Percentiles rank a stretch among this genome's conserved stretches.
Conservation (phyloP, 2,888 invertebrate genomes). For the Lithophane socia region DNA sequence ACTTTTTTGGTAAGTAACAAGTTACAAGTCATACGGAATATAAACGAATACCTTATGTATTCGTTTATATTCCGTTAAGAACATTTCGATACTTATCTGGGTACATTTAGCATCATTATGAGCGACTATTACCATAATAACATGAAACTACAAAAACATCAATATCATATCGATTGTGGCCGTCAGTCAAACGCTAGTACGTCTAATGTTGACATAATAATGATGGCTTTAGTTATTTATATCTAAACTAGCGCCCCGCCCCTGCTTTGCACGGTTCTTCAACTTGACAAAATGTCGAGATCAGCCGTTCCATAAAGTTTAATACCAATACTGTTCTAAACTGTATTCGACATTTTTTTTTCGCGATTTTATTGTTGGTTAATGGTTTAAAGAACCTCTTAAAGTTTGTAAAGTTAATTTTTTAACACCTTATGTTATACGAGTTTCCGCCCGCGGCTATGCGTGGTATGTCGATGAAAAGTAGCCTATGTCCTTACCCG, state of each 20-base stretch:
- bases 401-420: no score
- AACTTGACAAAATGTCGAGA: neutral
- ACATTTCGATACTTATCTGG: conserved; percentile 15
- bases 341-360: no score
- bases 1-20: neutral
- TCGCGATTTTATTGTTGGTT: no score
- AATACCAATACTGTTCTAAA: no score
- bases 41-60: no score
- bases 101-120: conserved; percentile 2
- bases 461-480: no score
- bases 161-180: conserved; percentile 21
- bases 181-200: neutral
- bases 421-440: no score
- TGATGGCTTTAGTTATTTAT: conserved; percentile 12
- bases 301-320: no score
- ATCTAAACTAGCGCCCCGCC: neutral
- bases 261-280: neutral
- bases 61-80: neutral
- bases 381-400: no score
- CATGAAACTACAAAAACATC: conserved; percentile 21
- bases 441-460: no score
- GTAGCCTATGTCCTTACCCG: no score
- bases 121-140: conserved; percentile 19
- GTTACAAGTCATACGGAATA: neutral
- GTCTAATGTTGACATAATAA: conserved; percentile 24